Base-by-base conservation (phyloP, 1,140 invertebrate species). In the Calliphora vicina region DNA sequence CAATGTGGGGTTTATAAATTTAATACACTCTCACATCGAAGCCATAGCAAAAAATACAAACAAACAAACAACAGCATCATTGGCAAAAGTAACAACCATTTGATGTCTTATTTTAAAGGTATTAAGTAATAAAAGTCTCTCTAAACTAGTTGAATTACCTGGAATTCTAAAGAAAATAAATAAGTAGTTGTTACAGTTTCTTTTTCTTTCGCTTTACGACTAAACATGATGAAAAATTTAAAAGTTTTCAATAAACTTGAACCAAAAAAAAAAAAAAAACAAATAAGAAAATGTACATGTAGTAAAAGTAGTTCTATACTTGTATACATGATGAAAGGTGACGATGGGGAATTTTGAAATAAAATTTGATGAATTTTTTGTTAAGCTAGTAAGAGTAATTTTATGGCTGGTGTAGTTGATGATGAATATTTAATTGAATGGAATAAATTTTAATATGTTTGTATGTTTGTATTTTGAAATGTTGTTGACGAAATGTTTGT, bases 101-200 rank as follows among this genome's bases (percentile, higher is more conserved):
- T 42, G 74, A 78, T 43, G 74, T 78, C 74, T 78, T 78, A 78
- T 43, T 78, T 78, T 78, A 25, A 78, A 26, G 74, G 74, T 78
- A 78, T 78, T 78, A 43, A 78, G 74, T 78, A 78, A 78, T 78
- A 78, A 78, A 78, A 78, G 74, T 78, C 74, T 78, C 74, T 78
- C 74, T 43, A 78, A 78, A 78, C 74, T 78, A 78, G n/a, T 23
- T 67, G 61, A 67, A 67, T 67, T 67, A 67, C 61, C 61, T 67
- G 61, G 61, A 20, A 67, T 67, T 23, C 61, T 67, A 25, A 67
- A 67, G 61, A 67, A 67, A 67, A 57, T 3, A n/a, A 20, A 8
- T 25, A 61, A 61, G 50, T 61, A 61, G 50, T 67, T 67, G n/a
- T 67, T 67, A 61, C 50, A 61, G 13, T 67, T 23, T 20, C n/a